These are phyloP conservation scores for Drosophila suboccidentalis DNA, from an alignment of 2,888 invertebrate species.

Conservation along the genomic window DNA sequence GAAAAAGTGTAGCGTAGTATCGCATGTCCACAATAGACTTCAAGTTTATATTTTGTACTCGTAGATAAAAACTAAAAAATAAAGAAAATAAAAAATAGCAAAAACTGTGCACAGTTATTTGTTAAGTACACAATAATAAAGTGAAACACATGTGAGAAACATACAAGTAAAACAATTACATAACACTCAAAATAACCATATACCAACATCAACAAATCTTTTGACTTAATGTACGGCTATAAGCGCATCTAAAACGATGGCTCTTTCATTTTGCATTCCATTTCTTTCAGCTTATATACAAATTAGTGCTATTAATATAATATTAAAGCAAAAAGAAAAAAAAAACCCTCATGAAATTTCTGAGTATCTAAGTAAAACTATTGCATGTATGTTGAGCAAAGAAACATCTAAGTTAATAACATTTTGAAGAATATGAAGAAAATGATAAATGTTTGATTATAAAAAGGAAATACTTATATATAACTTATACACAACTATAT, in stretches of 20 bases:
- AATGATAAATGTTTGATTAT: slow-evolving; percentile 46
- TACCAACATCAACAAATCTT: slow-evolving; percentile 23
- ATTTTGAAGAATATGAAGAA: slow-evolving; percentile 22
- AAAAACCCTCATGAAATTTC: slow-evolving; percentile 27
- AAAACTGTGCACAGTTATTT: slow-evolving; percentile 33
- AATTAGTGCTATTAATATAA: slow-evolving; percentile 26
- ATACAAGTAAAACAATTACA: slow-evolving; percentile 20
- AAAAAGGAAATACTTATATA: slow-evolving; percentile 39
- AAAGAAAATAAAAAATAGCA: not conserved
- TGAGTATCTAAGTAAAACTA: slow-evolving; percentile 43
- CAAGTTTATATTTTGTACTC: slow-evolving; percentile 58
- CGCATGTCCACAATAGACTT: slow-evolving; percentile 58
- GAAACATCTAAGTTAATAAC: slow-evolving; percentile 33
- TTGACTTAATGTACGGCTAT: slow-evolving; percentile 39
- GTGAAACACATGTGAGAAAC: slow-evolving; percentile 17
- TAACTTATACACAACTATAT: slow-evolving; percentile 60
- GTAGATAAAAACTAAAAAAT: not conserved
- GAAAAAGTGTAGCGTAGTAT: slow-evolving; percentile 52
- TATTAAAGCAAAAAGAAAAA: slow-evolving; percentile 6
- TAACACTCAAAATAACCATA: slow-evolving; percentile 3
- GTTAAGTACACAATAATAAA: slow-evolving; percentile 36
- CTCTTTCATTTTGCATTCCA: slow-evolving; percentile 47
- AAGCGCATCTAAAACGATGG: slow-evolving; percentile 31
- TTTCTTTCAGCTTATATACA: slow-evolving; percentile 30
- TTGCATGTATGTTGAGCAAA: slow-evolving; percentile 56